phyloP scores from a whole-genome alignment of 2,113 vertebrate species.

The Saguinus imperator region DNA sequence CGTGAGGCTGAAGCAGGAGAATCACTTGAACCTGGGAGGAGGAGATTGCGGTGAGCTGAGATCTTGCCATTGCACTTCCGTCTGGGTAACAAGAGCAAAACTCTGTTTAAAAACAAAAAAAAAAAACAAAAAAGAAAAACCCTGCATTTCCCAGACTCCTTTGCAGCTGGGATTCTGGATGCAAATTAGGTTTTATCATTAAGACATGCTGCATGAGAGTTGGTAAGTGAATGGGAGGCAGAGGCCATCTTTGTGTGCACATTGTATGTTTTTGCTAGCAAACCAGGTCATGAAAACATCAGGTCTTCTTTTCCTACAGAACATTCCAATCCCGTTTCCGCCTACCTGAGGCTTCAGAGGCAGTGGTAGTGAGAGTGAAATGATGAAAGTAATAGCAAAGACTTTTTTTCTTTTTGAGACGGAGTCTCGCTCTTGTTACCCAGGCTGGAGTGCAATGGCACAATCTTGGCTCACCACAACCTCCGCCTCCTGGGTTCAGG shows the following conservation, averaged over 20 bases:
- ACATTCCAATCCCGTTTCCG: not conserved
- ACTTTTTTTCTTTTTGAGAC: no score
- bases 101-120: no score
- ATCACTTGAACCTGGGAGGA: no score
- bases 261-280: not conserved
- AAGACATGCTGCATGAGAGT: not conserved
- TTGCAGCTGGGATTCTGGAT: not conserved
- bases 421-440: no score
- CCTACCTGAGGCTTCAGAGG: not conserved
- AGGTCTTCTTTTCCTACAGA: not conserved
- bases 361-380: not conserved
- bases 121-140: no score
- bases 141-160: constrained; percentile 29
- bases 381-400: not conserved
- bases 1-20: no score
- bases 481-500: no score
- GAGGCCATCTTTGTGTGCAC: not conserved
- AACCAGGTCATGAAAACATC: not conserved
- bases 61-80: no score
- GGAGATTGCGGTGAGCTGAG: no score
- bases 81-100: no score
- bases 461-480: no score
- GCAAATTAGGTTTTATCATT: not conserved
- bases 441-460: no score
- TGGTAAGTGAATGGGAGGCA: not conserved